These are phyloP conservation scores for Uria lomvia DNA, from an alignment of 2,113 vertebrate genomes.

Conservation along the genomic window DNA sequence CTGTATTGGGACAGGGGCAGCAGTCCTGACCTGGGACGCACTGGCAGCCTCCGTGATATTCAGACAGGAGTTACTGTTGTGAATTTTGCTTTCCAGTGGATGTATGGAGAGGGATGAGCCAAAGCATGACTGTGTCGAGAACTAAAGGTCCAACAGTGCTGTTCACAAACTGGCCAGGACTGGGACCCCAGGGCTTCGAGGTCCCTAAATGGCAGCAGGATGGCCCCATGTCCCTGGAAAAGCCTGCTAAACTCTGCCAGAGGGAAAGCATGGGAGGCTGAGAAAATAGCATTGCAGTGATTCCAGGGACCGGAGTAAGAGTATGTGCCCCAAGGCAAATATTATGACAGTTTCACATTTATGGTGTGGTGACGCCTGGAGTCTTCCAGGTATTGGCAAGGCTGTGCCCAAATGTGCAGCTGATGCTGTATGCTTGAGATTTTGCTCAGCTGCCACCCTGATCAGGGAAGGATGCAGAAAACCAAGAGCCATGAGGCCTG, in stretches of 20 bases:
- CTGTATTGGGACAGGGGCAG: neutral
- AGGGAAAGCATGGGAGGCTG: neutral
- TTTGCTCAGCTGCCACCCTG: neutral
- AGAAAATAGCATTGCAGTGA: neutral
- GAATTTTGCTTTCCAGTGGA: neutral
- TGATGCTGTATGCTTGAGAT: neutral
- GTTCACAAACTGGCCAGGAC: neutral
- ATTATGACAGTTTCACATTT: neutral
- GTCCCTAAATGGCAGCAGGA: neutral
- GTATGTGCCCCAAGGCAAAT: neutral
- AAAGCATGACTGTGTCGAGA: neutral
- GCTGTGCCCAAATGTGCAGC: neutral
- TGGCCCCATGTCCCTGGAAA: neutral
- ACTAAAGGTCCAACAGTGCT: neutral
- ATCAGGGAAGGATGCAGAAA: neutral
- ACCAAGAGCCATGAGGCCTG: neutral
- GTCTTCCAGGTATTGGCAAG: neutral
- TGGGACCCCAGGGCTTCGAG: neutral
- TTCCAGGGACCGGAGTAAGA: neutral
- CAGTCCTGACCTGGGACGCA: no score
- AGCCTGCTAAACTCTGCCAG: neutral
- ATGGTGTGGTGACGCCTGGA: neutral
- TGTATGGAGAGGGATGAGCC: neutral
- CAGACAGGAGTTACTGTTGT: neutral
- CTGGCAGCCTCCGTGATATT: neutral